Base-by-base conservation (phyloP, 2,797 vertebrate genomes). In the Decapterus maruadsi region DNA sequence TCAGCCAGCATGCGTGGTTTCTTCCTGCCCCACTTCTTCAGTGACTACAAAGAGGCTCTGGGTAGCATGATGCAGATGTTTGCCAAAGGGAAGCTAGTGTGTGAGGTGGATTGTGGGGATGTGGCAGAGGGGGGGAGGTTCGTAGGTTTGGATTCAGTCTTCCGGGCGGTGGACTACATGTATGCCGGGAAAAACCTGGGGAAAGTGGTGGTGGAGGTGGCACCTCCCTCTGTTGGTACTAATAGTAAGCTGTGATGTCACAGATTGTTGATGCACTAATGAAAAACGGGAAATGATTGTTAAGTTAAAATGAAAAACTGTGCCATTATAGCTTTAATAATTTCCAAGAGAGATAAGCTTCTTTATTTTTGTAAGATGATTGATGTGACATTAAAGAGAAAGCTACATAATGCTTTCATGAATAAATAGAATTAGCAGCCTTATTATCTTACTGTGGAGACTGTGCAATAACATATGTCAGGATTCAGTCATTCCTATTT, bases 131-230 rank as follows among this genome's bases (percentile, higher is more conserved):
- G 92, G 87, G 97, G 97, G 78, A 95, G 87, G 89, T 98, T 98
- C 74, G 85, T 78, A 14, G 96, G 97, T 59, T 89, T 99, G 90
- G 96, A 97, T 90, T 96, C 97, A 0, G 90, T 98, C 51, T 98
- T 96, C 94, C 93, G 92, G 82, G 97, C 98, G 6, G 95, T 98
- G 78, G 96, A 98, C 92, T 96, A 98, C 93, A 96, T 99, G 96
- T 98, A 98, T 82, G 92, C 92, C 40, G 95, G 97, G 68, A 97
- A 95, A 90, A 99, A 99, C 93, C 91, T 95, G 78, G 97, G 98
- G 81, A 99, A 99, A 93, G 96, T 98, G 65, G 95, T 98, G 83
- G 96, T 97, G 77, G 97, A 98, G 81, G 90, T 98, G 90, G 90
- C 94, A 85, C 82, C 87, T 3, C 67, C 78, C 68, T 77, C 94